These are phyloP conservation scores for Spisula subtruncata DNA, from an alignment of 2,888 invertebrate genomes.

Conservation along the genomic window DNA sequence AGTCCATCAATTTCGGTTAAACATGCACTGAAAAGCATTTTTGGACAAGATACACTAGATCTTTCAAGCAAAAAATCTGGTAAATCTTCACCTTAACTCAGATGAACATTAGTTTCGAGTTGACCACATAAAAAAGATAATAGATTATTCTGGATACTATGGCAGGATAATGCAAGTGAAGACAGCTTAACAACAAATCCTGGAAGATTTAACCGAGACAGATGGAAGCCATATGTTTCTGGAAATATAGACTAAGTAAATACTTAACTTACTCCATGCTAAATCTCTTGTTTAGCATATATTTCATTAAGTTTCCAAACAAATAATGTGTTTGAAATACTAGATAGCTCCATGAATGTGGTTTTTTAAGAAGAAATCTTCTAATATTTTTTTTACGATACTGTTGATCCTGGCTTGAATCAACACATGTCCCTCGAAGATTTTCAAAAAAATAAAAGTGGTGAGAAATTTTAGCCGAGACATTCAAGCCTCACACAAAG, in stretches of 20 bases:
- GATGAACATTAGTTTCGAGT: neutral
- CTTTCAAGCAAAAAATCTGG: too few species aligned
- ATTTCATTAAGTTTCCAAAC: constrained; percentile 21
- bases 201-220: constrained; percentile 8
- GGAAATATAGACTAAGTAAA: constrained; percentile 21
- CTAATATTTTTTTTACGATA: neutral
- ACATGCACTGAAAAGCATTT: too few species aligned
- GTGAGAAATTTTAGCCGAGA: neutral
- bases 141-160: constrained; percentile 9
- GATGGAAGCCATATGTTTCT: constrained; percentile 20
- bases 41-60: too few species aligned
- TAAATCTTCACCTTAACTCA: neutral
- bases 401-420: neutral
- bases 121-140: constrained; percentile 13
- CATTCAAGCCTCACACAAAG: neutral
- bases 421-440: neutral
- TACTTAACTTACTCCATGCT: neutral
- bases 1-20: too few species aligned
- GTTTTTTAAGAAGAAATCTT: neutral
- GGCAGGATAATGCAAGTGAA: constrained; percentile 14
- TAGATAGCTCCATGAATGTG: neutral
- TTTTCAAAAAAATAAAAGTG: neutral
- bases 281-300: neutral
- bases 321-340: constrained; percentile 28
- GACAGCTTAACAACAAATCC: constrained; percentile 21